Base-by-base conservation (phyloP, 2,797 vertebrate genomes). In the Crenichthys baileyi region DNA sequence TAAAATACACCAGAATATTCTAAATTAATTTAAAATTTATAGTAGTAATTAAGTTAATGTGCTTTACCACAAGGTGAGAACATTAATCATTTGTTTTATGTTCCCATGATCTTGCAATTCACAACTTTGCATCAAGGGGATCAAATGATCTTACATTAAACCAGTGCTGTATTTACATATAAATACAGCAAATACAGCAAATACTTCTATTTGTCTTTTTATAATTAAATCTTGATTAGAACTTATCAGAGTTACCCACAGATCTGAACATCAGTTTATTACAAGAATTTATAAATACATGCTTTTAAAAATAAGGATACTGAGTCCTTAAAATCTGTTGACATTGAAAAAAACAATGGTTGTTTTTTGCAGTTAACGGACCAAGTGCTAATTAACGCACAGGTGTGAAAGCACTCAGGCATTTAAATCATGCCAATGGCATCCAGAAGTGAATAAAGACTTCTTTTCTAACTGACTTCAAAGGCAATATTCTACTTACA, bases 361-460 rank as follows among this genome's bases (percentile, higher is more conserved):
- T 65, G 3, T 20, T 31, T 36, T 22, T 39, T 65, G 18, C 61
- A 65, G 31, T 4, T 65, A 81, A 80, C 80, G 63, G 78, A 22
- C 41, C 78, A 85, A 8, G 55, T 80, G 86, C 83, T 89, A 85
- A 92, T 91, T 91, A 92, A 84, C 51, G 76, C 70, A 55, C 88
- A 81, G 88, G 87, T 87, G 85, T 88, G 92, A 93, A 89, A 88
- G 89, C 81, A 55, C 31, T 65, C 61, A 39, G 61, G 73, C 56
- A 82, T 82, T 85, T 60, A 78, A 72, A 16, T 77, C 82, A 80
- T 72, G 83, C 63, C 73, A 61, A 6, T 72, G 83, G 63, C 75
- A 58, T 82, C 74, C 16, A 18, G 7, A 65, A 39, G 61, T 39
- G 18, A 65, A 65, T 65, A 39, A 20, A 65, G 7, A 36, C 6